A percentile compares a stretch with the other conserved stretches of the same genome.
phyloP scores from a whole-genome alignment of 23 tunicate genomes.

The Clavelina lepadiformis region DNA sequence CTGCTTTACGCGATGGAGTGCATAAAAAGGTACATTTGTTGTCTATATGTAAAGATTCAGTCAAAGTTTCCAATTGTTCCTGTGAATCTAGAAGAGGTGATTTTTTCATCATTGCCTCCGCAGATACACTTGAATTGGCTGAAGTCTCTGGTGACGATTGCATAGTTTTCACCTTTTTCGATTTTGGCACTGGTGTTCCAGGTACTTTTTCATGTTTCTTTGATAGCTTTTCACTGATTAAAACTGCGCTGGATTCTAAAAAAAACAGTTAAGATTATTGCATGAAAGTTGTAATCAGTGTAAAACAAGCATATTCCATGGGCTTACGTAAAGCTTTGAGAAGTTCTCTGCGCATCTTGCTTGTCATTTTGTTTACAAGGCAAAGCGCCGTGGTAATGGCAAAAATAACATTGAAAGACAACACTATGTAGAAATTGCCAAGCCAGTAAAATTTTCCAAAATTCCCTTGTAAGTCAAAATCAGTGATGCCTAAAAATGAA shows the following conservation, averaged over 20 bases:
- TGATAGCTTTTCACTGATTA: neutral
- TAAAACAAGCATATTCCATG: neutral
- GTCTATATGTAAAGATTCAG: no score
- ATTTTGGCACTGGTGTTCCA: neutral
- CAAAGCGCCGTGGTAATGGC: constrained; percentile 68
- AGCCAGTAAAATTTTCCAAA: constrained; percentile 85
- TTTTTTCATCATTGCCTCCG: no score
- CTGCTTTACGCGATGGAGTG: no score
- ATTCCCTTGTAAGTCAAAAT: constrained; percentile 90
- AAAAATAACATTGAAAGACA: constrained; percentile 53
- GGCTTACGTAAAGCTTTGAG: constrained; percentile 75
- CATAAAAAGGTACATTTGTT: no score
- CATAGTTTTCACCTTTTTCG: neutral
- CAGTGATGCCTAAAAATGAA: constrained; percentile 71
- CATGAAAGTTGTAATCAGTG: no score
- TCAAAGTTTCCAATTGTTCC: no score
- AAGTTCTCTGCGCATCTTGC: constrained; percentile 60
- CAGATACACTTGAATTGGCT: no score
- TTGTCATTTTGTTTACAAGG: constrained; percentile 74
- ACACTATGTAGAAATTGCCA: constrained; percentile 68
- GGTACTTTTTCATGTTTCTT: constrained; percentile 1
- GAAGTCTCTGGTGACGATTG: no score
- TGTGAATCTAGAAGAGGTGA: no score
- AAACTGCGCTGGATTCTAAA: neutral
- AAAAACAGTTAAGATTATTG: no score